Percentiles rank a stretch among this genome's conserved stretches.
These are phyloP conservation scores for Theristicus caerulescens DNA, from an alignment of 2,113 vertebrate species.

Conservation along the genomic window DNA sequence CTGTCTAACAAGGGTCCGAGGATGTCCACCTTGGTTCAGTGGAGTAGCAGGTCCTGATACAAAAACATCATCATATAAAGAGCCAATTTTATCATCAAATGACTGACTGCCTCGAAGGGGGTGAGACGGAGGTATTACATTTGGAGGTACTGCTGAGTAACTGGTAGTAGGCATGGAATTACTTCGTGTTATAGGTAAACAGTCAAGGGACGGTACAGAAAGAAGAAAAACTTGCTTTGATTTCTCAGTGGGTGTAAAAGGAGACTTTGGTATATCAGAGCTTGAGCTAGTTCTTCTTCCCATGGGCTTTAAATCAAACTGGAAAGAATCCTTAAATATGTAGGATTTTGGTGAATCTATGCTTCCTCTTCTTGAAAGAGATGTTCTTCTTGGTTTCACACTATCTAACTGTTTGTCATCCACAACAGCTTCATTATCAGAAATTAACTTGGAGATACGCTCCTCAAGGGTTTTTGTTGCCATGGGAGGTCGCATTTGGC, in stretches of 20 bases:
- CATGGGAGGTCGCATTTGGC: constrained; percentile 89
- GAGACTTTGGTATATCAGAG: constrained; percentile 98
- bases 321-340: constrained; percentile 99
- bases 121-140: constrained; percentile 82
- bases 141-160: constrained; percentile 87
- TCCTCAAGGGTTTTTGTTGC: constrained; percentile 94
- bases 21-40: constrained; percentile 82
- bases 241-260: constrained; percentile 96
- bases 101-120: constrained; percentile 92
- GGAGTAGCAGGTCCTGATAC: constrained; percentile 86
- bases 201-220: constrained; percentile 94
- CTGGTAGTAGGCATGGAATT: constrained; percentile 98
- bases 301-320: constrained; percentile 96
- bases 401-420: constrained; percentile 98
- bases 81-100: constrained; percentile 94
- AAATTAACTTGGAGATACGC: constrained; percentile 95
- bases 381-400: constrained; percentile 97
- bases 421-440: constrained; percentile 96
- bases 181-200: constrained; percentile 96
- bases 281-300: constrained; percentile 95
- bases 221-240: constrained; percentile 96
- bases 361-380: constrained; percentile 94
- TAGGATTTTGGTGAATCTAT: constrained; percentile 99
- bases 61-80: constrained; percentile 91
- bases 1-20: constrained; percentile 91